Evolutionary conservation across 2,113 vertebrate species (phyloP).

Genomic region (Prunella fulvescens): DNA sequence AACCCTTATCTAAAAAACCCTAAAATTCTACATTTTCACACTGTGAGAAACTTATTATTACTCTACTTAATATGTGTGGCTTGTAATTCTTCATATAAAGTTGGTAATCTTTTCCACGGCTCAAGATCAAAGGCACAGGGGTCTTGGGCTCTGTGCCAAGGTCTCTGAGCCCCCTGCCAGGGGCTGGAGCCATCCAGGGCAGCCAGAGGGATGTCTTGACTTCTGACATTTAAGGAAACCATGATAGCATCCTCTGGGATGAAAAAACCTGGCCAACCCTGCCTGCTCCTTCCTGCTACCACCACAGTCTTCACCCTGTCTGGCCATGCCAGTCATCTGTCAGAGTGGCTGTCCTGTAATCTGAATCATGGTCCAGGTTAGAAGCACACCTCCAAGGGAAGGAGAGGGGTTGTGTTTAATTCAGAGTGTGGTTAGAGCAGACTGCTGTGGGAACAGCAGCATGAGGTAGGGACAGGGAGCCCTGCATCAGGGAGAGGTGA

Average conservation of each 20-base stretch:
- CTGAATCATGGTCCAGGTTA: not conserved
- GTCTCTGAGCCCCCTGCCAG: no score
- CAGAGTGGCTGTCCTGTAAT: not conserved
- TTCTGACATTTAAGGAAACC: not conserved
- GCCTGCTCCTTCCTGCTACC: not conserved
- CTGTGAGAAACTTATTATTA: no score
- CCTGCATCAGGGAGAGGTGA: not conserved
- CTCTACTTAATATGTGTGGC: no score
- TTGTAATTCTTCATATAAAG: no score
- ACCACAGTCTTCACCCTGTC: not conserved
- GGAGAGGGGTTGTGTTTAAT: not conserved
- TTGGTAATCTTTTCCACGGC: no score
- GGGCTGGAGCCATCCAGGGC: no score
- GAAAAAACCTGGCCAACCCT: rapidly evolving
- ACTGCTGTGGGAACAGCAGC: rapidly evolving
- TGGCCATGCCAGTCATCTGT: not conserved
- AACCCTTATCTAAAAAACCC: no score
- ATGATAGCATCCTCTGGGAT: not conserved
- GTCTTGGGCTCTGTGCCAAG: no score
- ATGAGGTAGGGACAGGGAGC: not conserved
- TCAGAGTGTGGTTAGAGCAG: not conserved
- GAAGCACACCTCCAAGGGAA: not conserved
- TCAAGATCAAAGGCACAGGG: no score
- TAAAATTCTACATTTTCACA: no score
- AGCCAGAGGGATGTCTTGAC: no score